A percentile compares a stretch with the other conserved stretches of the same genome.
Conservation (phyloP, 2,797 vertebrate species). For the Platyrinchus mystaceus region DNA sequence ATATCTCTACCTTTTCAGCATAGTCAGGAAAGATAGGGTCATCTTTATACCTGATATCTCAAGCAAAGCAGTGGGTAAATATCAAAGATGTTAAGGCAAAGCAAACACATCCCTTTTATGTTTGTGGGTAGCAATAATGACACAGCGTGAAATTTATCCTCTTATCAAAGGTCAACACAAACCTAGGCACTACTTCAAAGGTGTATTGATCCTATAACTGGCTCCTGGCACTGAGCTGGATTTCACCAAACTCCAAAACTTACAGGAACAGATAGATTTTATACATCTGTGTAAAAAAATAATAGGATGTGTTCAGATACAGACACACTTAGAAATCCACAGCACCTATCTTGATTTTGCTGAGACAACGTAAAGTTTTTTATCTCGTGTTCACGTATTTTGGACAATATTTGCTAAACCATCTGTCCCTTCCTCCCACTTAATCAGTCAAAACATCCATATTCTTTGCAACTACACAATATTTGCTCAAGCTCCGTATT, state of each 20-base stretch:
- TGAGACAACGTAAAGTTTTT: neutral
- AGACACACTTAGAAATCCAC: neutral
- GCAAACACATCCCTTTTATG: conserved; percentile 64
- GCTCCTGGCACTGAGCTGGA: neutral
- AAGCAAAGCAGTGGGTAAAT: conserved; percentile 52
- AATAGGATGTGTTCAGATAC: neutral
- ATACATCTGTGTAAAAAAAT: neutral
- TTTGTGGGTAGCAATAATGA: conserved; percentile 49
- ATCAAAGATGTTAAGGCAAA: conserved; percentile 53
- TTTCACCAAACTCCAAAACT: neutral
- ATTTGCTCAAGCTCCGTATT: conserved; percentile 15
- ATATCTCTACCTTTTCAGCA: conserved; percentile 15
- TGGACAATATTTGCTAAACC: neutral
- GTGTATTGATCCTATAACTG: conserved; percentile 41
- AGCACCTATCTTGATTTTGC: neutral
- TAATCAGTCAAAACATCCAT: conserved; percentile 1
- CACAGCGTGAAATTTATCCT: conserved; percentile 55
- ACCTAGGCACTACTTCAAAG: conserved; percentile 60
- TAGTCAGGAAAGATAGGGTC: conserved; percentile 46
- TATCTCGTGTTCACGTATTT: neutral
- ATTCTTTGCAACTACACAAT: neutral
- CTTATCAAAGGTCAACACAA: conserved; percentile 65
- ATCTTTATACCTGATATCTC: conserved; percentile 56
- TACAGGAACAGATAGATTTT: neutral
- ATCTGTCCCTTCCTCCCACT: neutral